phyloP scores from a whole-genome alignment of 2,888 invertebrate species.

The Polydrusus cervinus region DNA sequence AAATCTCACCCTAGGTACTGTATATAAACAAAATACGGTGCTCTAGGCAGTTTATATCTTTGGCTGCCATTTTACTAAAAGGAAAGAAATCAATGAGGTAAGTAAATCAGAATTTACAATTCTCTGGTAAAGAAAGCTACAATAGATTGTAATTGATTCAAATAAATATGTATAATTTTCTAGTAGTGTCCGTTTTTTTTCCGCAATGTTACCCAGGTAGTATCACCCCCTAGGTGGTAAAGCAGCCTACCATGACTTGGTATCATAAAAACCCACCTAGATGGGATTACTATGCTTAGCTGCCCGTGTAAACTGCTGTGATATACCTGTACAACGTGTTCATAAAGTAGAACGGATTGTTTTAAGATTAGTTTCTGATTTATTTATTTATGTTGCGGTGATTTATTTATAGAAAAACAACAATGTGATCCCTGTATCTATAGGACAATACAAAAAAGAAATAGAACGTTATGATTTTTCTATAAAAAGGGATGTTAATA shows the following conservation, averaged over 20 bases:
- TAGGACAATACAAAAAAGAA: too few relatives aligned
- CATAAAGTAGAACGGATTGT: constrained; percentile 51
- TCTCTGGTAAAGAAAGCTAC: background rate
- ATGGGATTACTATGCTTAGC: constrained; percentile 56
- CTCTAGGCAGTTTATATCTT: too few relatives aligned
- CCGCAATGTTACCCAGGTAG: constrained; percentile 21
- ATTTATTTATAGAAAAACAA: constrained; percentile 9
- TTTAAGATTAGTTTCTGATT: constrained; percentile 53
- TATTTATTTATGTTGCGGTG: constrained; percentile 23
- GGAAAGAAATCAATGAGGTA: too few relatives aligned
- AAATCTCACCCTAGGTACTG: too few relatives aligned
- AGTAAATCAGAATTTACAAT: too few relatives aligned
- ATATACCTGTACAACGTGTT: constrained; percentile 54
- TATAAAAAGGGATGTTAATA: too few relatives aligned
- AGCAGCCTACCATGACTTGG: constrained; percentile 50
- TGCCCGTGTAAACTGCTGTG: constrained; percentile 55
- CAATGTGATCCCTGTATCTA: background rate
- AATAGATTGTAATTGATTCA: background rate
- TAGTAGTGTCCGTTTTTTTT: background rate
- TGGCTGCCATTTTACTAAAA: too few relatives aligned
- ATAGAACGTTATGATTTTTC: too few relatives aligned
- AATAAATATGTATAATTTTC: constrained; percentile 2
- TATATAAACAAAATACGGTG: too few relatives aligned
- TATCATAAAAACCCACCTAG: constrained; percentile 51
- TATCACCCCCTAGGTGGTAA: constrained; percentile 53